These are phyloP conservation scores for Drymodes brunneopygia DNA, from an alignment of 2,113 vertebrate genomes.

Conservation along the genomic window DNA sequence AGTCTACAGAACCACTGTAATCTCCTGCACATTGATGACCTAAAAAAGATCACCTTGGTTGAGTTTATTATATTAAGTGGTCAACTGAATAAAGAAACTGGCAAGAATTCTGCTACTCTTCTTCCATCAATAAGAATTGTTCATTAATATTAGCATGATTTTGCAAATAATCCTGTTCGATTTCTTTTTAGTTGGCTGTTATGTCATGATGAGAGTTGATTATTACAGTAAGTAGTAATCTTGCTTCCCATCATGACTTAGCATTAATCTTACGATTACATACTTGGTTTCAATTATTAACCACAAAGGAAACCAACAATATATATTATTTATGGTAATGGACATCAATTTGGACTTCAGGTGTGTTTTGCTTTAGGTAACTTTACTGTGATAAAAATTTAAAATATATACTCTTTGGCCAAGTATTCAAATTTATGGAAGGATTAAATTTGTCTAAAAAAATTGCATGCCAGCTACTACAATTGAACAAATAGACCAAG, in stretches of 20 bases:
- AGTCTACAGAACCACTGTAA: not conserved
- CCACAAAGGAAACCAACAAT: not conserved
- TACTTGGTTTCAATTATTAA: slow-evolving; percentile 35
- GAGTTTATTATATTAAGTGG: not conserved
- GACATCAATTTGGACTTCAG: not conserved
- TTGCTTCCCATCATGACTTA: not conserved
- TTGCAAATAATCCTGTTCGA: not conserved
- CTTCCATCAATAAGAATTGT: not conserved
- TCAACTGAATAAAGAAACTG: not conserved
- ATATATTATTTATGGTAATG: slow-evolving; percentile 46
- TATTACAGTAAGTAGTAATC: slow-evolving; percentile 41
- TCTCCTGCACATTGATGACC: not conserved
- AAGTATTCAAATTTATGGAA: not conserved
- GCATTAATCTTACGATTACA: not conserved
- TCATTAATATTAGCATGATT: not conserved
- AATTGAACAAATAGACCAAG: not conserved
- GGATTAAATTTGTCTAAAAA: not conserved
- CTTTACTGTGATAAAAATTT: not conserved
- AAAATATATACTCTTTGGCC: not conserved
- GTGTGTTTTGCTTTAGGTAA: not conserved
- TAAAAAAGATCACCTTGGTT: not conserved
- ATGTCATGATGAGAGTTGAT: not conserved
- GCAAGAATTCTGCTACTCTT: not conserved
- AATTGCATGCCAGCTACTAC: not conserved
- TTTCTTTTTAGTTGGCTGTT: not conserved